These are phyloP conservation scores for Corythaeola cristata DNA, from an alignment of 2,113 vertebrate genomes.

Conservation along the genomic window DNA sequence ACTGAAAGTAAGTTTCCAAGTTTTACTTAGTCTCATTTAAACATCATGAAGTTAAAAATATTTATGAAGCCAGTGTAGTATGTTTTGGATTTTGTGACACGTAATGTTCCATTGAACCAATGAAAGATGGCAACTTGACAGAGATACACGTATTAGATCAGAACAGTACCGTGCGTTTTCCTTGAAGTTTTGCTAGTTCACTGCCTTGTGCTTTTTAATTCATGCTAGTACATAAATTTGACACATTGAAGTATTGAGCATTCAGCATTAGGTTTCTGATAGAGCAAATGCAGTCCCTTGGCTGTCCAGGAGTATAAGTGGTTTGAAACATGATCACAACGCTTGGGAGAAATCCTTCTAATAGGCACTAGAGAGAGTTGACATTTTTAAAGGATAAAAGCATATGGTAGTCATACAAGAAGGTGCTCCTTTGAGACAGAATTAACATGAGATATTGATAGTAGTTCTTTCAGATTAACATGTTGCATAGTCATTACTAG, in stretches of 20 bases:
- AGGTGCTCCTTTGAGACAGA: slow-evolving; percentile 37
- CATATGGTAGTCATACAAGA: slow-evolving; percentile 47
- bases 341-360: slow-evolving; percentile 37
- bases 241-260: slow-evolving; percentile 35
- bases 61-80: neutral
- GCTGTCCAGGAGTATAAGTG: slow-evolving; percentile 62
- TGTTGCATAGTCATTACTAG: slow-evolving; percentile 20
- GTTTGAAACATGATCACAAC: slow-evolving; percentile 50
- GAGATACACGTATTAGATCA: neutral
- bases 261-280: slow-evolving; percentile 59
- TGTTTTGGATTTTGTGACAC: neutral
- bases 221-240: slow-evolving; percentile 29
- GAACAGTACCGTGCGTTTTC: neutral
- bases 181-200: slow-evolving; percentile 50
- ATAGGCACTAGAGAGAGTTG: slow-evolving; percentile 23
- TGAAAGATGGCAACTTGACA: neutral
- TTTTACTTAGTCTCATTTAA: neutral
- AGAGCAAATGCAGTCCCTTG: slow-evolving; percentile 56
- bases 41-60: neutral
- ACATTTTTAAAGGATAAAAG: slow-evolving; percentile 61
- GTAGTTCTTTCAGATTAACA: slow-evolving; percentile 43
- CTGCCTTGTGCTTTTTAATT: slow-evolving; percentile 50
- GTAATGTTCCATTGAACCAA: neutral
- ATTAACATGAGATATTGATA: slow-evolving; percentile 57
- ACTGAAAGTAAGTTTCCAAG: neutral